Evolutionary conservation across 2,888 invertebrate genomes (phyloP), one percentile per base, ranked within the genome.

Genomic region (Leptinotarsa haldemani): DNA sequence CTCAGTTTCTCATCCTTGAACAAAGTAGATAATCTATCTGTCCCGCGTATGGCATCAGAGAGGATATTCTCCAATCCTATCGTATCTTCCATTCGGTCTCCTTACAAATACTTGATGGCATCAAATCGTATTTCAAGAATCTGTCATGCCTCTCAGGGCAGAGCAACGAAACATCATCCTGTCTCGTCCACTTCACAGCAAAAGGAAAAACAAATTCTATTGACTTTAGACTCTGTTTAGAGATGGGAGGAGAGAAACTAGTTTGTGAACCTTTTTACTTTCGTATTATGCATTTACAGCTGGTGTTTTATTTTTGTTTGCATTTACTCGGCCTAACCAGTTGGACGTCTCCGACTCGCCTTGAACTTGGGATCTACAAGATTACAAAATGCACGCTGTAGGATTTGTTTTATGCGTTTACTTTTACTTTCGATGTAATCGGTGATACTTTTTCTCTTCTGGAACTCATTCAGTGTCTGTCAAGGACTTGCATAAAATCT

Each of bases 281-380:
- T 56, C 67, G 22, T 67, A 30, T 46, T 67, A 67, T 56, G 22
- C 56, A 53, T 53, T 67, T 56, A 18, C 30, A 52, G 30, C 25
- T 46, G 65, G 40, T 63, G 56, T 56, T 58, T 47, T 65, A 46
- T 68, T 72, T 20, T 72, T 64, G 13, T 25, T 16, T 30, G 66
- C 30, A 61, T 68, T 58, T 25, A n/a, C 50, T 46, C 40, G 50
- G 18, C 53, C 53, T 53, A 70, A 70, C 70, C 70, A 70, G 70
- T 70, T 70, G 64, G 48, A 40, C 52, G 20, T 40, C 30, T 67
- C 52, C 52, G 68, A 52, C 48, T 74, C 64, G 64, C 74, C 74
- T 74, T 74, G 74, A 74, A 74, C 74, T 74, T 74, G 74, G 68
- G 20, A 58, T 68, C 68, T 47, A 68, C 67, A 40, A 52, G 47